phyloP scores from a whole-genome alignment of 2,113 vertebrate genomes.

The Cervus canadensis region DNA sequence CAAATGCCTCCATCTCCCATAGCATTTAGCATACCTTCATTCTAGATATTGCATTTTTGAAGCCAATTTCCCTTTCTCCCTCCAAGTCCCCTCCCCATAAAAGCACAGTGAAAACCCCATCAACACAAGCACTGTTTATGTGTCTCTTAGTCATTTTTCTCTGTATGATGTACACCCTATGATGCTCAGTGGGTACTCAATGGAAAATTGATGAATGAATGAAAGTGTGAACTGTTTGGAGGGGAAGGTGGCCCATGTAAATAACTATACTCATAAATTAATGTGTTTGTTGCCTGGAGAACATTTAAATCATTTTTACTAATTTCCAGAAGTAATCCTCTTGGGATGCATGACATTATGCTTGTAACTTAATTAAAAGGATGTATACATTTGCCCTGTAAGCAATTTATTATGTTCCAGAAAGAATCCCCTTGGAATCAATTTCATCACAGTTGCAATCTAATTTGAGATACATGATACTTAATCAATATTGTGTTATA shows the following conservation, averaged over 20 bases:
- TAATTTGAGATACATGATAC: not conserved
- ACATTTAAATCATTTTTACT: not conserved
- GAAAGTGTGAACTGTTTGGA: not conserved
- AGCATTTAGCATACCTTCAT: not conserved
- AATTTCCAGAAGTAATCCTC: not conserved
- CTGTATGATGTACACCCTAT: not conserved
- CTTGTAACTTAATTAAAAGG: constrained; percentile 20
- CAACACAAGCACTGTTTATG: not conserved
- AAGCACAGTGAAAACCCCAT: not conserved
- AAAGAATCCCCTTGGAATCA: not conserved
- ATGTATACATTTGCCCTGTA: not conserved
- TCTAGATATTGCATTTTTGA: not conserved
- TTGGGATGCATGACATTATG: not conserved
- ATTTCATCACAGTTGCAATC: not conserved
- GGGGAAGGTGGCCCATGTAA: not conserved
- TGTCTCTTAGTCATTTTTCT: not conserved
- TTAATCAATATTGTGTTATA: not conserved
- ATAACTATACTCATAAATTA: not conserved
- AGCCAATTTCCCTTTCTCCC: not conserved
- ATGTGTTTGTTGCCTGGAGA: not conserved
- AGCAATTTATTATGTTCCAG: not conserved
- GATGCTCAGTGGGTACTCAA: not conserved
- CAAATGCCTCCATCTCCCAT: not conserved
- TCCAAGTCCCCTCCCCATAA: not conserved
- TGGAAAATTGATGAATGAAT: not conserved